These are phyloP conservation scores for Trididemnum nubilum DNA, from an alignment of 23 tunicate genomes.

Conservation along the genomic window DNA sequence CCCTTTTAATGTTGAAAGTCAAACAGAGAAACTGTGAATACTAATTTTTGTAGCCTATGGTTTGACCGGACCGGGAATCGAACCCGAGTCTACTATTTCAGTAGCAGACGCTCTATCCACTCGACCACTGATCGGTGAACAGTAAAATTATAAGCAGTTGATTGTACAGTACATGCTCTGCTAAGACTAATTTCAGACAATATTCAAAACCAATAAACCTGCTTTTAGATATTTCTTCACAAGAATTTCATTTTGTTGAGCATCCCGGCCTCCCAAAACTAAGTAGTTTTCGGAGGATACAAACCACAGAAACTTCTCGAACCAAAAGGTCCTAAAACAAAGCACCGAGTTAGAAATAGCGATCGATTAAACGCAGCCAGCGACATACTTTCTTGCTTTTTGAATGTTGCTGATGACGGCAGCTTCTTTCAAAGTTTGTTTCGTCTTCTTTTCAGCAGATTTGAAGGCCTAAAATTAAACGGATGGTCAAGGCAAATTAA, in stretches of 20 bases:
- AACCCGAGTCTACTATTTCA: too few relatives aligned
- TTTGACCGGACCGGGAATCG: too few relatives aligned
- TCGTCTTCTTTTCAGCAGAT: conserved; percentile 96
- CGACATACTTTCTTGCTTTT: conserved; percentile 81
- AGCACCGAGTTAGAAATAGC: not conserved
- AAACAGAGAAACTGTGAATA: too few relatives aligned
- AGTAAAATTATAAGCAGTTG: too few relatives aligned
- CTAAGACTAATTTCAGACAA: not conserved
- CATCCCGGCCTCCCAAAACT: conserved; percentile 95
- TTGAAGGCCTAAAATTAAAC: conserved; percentile 64
- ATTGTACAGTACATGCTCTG: too few relatives aligned
- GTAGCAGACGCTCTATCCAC: too few relatives aligned
- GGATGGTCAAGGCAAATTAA: not conserved
- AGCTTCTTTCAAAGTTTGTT: conserved; percentile 85
- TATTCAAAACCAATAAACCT: conserved; percentile 13
- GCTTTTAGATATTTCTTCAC: conserved; percentile 79
- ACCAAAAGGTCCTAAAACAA: conserved; percentile 74
- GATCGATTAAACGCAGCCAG: not conserved
- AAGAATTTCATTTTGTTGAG: conserved; percentile 93
- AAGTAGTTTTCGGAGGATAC: conserved; percentile 89
- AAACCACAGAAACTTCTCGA: conserved; percentile 97
- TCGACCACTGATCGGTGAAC: too few relatives aligned
- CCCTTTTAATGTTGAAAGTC: too few relatives aligned
- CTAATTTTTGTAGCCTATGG: too few relatives aligned
- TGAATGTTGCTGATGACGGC: conserved; percentile 65